Conservation (phyloP, 2,888 invertebrate species). For the Chaitophorus viminalis region DNA sequence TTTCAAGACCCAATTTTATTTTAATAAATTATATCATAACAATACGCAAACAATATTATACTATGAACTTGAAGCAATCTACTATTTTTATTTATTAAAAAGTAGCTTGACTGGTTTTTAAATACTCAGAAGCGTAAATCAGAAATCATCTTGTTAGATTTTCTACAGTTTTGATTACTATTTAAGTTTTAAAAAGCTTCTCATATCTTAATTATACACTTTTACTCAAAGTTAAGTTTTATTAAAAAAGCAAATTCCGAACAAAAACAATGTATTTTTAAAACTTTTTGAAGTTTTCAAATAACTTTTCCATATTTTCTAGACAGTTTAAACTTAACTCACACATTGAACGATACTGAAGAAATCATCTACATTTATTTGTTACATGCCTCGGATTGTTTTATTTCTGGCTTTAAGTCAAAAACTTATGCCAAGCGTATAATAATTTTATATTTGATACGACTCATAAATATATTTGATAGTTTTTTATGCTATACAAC, state of each 20-base stretch:
- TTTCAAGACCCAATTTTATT: no score
- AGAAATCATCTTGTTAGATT: background rate
- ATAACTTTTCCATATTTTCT: conserved; percentile 9
- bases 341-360: conserved; percentile 22
- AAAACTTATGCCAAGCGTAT: conserved; percentile 58
- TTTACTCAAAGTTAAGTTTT: conserved; percentile 15
- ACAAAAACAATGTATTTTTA: background rate
- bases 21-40: no score
- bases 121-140: background rate
- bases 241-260: background rate
- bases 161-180: background rate
- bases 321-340: background rate
- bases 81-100: no score
- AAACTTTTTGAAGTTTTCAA: conserved; percentile 16
- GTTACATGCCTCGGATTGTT: conserved; percentile 54
- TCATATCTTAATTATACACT: conserved; percentile 14
- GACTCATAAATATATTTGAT: conserved; percentile 10
- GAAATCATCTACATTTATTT: conserved; percentile 46
- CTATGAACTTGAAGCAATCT: no score
- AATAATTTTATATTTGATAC: conserved; percentile 50
- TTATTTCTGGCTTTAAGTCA: conserved; percentile 53
- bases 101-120: background rate
- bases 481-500: background rate
- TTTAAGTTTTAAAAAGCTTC: background rate
- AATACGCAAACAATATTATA: no score